A percentile compares a stretch with the other conserved stretches of the same genome.
phyloP scores from a whole-genome alignment of 1,140 invertebrate species.

The Rhynchophorus ferrugineus region DNA sequence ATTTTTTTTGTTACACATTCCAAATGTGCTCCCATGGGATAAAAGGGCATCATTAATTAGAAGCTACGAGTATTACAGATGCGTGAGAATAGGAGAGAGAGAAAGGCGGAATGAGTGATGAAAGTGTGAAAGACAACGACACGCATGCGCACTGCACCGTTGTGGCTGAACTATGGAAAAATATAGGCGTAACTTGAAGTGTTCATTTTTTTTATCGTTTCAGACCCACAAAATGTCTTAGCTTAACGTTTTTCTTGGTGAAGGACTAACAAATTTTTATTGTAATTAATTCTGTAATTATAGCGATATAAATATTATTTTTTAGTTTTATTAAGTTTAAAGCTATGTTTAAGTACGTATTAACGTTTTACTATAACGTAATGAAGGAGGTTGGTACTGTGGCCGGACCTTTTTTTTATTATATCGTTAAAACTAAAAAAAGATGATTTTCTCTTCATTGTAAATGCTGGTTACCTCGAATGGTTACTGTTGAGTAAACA shows the following conservation, averaged over 20 bases:
- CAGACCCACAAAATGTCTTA: not conserved
- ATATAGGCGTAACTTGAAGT: not conserved
- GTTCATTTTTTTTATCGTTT: not conserved
- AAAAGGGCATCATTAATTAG: slow-evolving; percentile 38
- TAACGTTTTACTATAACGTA: slow-evolving; percentile 2
- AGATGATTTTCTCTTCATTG: slow-evolving; percentile 25
- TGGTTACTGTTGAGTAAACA: slow-evolving; percentile 15
- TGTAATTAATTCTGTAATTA: slow-evolving; percentile 30
- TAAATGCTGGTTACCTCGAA: slow-evolving; percentile 30
- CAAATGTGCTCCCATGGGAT: slow-evolving; percentile 41
- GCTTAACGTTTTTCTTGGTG: slow-evolving; percentile 19
- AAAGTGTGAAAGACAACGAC: not conserved
- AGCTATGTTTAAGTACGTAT: slow-evolving; percentile 4
- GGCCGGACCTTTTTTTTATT: slow-evolving; percentile 34
- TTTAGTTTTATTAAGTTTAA: slow-evolving; percentile 30
- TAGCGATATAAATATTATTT: slow-evolving; percentile 28
- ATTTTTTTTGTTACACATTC: slow-evolving; percentile 34
- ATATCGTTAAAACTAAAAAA: slow-evolving; percentile 27
- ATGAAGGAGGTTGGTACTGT: slow-evolving; percentile 34
- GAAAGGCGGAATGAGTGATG: slow-evolving; percentile 3
- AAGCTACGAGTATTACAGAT: slow-evolving; percentile 4
- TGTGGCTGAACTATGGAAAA: not conserved
- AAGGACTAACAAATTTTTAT: slow-evolving; percentile 17
- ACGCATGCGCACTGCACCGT: not conserved
- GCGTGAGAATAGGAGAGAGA: slow-evolving; percentile 8